A percentile compares a stretch with the other conserved stretches of the same genome.
These are phyloP conservation scores for Neotoma lepida DNA, from an alignment of 2,113 vertebrate genomes.

Conservation along the genomic window DNA sequence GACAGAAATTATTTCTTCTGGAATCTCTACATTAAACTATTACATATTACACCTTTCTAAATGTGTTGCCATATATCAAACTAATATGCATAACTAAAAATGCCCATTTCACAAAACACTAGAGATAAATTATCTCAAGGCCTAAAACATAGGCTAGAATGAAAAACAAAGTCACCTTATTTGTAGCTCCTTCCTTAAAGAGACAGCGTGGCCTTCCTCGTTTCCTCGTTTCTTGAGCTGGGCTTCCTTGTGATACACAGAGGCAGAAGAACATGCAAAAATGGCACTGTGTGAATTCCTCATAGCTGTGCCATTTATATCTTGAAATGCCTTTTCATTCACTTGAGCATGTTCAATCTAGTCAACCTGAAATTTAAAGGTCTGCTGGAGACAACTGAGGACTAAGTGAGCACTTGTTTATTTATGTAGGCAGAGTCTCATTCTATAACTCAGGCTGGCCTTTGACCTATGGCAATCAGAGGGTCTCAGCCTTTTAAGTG, in stretches of 20 bases:
- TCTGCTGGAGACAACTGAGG: not conserved
- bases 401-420: not conserved
- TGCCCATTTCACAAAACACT: not conserved
- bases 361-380: too few relatives aligned
- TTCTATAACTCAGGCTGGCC: not conserved
- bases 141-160: not conserved
- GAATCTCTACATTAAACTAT: not conserved
- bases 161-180: not conserved
- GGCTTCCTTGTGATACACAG: not conserved
- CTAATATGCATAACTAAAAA: not conserved
- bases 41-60: not conserved
- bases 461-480: too few relatives aligned
- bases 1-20: not conserved
- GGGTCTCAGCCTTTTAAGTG: not conserved
- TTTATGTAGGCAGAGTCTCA: not conserved
- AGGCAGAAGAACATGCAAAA: not conserved
- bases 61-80: not conserved
- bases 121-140: not conserved
- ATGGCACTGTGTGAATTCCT: not conserved
- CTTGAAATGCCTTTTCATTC: not conserved
- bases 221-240: not conserved
- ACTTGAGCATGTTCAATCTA: not conserved
- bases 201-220: not conserved
- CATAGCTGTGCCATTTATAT: not conserved
- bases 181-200: too few relatives aligned